Percentiles rank a stretch among this genome's conserved stretches.
Evolutionary conservation across 2,113 vertebrate genomes (phyloP).

Genomic region (Panthera leo): DNA sequence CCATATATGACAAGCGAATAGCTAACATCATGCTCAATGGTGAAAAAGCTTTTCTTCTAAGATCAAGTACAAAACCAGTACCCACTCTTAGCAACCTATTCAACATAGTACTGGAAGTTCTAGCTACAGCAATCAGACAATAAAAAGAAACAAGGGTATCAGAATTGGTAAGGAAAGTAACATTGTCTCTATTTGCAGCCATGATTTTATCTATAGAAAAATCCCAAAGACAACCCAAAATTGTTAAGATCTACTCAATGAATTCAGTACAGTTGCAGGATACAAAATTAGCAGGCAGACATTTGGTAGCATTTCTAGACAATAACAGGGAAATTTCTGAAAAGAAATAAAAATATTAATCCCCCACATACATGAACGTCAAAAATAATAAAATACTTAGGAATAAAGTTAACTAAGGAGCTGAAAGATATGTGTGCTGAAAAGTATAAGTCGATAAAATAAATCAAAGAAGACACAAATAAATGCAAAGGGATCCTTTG

Average conservation of each 20-base stretch:
- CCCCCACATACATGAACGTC: not conserved
- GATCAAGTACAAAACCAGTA: not conserved
- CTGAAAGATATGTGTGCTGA: not conserved
- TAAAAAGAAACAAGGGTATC: not conserved
- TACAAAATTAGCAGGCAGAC: not conserved
- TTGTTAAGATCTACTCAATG: not conserved
- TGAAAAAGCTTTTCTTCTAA: not conserved
- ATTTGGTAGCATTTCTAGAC: not conserved
- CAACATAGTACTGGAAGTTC: not conserved
- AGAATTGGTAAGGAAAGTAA: not conserved
- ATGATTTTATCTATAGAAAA: not conserved
- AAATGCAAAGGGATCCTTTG: not conserved
- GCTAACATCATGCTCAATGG: not conserved
- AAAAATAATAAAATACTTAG: not conserved
- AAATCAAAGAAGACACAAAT: not conserved
- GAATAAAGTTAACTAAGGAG: not conserved
- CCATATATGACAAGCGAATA: not conserved
- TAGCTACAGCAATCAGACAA: not conserved
- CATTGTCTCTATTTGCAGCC: not conserved
- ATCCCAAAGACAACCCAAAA: not conserved
- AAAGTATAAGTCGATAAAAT: not conserved
- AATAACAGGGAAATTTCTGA: not conserved
- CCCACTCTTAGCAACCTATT: not conserved
- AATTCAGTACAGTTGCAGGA: not conserved
- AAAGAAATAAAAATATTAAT: not conserved